Base-by-base conservation (phyloP, 2,888 invertebrate genomes). In the Coleophora flavipennella region DNA sequence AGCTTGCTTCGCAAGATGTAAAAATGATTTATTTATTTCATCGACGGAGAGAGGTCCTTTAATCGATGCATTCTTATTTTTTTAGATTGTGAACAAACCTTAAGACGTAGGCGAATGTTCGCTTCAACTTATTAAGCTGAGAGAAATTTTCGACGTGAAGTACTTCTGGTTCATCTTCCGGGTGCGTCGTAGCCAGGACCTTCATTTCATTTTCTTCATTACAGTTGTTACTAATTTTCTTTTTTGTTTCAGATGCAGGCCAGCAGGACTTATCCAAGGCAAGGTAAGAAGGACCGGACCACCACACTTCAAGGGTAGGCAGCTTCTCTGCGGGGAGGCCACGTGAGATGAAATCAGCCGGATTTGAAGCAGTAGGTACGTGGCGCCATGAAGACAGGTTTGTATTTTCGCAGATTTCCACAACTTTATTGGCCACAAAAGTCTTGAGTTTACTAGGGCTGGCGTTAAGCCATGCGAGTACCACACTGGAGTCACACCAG, bases 401-500 rank as follows among this genome's bases (percentile, higher is more conserved):
- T 8, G 43, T 40, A 4, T 27, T 11, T 8, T 45, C 44, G 33
- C 38, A 31, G 11, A 50, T 43, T 13, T 40, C 41, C n/a, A 11
- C 32, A 1, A 48, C 39, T 31, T 44, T 29, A 12, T 46, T 44
- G 7, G 12, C 11, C 3, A 46, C 50, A 34, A 44, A 51, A 1
- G 35, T 35, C 31, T 48, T 46, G 2, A 47, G 35, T n/a, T 33
- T 33, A 9, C n/a, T 36, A 3, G 34, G 35, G 1, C 36, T 3
- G 9, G 35, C 11, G 20, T 14, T 36, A 9, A 46, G 31, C 45
- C 42, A 46, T 13, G 41, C 27, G 9, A 44, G 33, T 0, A 45
- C 43, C 6, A 44, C 35, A 8, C 40, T 38, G 8, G 44, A 46
- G 13, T 48, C 46, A 2, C 36, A 28, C 48, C 48, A 48, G n/a